phyloP scores from a whole-genome alignment of 2,888 invertebrate genomes.

The Teinopalpus imperialis region DNA sequence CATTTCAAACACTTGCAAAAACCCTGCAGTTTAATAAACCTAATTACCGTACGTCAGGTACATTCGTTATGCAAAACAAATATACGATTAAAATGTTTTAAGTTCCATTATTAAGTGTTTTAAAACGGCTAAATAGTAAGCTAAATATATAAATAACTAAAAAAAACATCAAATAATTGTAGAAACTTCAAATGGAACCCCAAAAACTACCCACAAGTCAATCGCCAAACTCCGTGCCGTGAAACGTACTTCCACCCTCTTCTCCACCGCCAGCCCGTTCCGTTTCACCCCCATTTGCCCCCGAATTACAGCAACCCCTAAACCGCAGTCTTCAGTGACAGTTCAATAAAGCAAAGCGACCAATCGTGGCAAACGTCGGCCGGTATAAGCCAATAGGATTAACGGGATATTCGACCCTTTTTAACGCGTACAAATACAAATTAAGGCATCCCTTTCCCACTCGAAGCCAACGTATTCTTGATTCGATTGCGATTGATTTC shows the following conservation, averaged over 20 bases:
- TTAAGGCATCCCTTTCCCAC: conserved; percentile 52
- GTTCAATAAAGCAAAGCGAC: conserved; percentile 80
- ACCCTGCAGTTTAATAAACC: too few relatives aligned
- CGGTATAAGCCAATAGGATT: conserved; percentile 81
- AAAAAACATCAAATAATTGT: background rate
- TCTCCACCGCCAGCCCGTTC: conserved; percentile 35
- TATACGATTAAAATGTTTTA: too few relatives aligned
- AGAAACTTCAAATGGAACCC: conserved; percentile 57
- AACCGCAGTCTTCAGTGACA: conserved; percentile 79
- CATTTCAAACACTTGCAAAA: too few relatives aligned
- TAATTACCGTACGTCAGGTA: too few relatives aligned
- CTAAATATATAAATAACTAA: background rate
- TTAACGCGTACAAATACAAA: conserved; percentile 29
- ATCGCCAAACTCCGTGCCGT: conserved; percentile 77
- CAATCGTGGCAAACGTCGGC: conserved; percentile 81
- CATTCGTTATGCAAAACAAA: too few relatives aligned
- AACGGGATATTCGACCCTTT: conserved; percentile 62
- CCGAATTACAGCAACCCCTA: conserved; percentile 76
- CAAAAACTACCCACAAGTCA: conserved; percentile 80
- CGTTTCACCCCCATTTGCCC: conserved; percentile 55
- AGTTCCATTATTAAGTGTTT: too few relatives aligned
- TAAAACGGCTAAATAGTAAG: too few relatives aligned
- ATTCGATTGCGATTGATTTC: conserved; percentile 77
- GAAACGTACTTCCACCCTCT: conserved; percentile 52
- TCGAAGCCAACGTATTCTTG: conserved; percentile 71